Evolutionary conservation across 1,140 invertebrate species (phyloP).

Genomic region (Heliothis subflexa): DNA sequence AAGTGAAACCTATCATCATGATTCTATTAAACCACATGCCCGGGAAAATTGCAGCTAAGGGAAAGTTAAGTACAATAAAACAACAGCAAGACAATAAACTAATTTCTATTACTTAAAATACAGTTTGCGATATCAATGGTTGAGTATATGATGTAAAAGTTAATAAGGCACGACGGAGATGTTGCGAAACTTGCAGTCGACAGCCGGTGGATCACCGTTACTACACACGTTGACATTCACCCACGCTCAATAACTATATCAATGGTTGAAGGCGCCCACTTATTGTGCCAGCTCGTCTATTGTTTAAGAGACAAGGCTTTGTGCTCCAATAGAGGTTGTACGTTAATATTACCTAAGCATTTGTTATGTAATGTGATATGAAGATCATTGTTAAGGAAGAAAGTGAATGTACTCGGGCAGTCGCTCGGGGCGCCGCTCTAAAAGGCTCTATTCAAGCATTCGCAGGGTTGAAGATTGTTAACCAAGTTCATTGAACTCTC

Average conservation of each 20-base stretch:
- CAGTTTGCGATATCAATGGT: constrained; percentile 12
- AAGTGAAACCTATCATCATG: background rate
- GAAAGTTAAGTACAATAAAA: constrained; percentile 11
- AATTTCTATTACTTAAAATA: background rate
- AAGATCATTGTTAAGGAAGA: no score
- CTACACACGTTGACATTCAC: constrained; percentile 31
- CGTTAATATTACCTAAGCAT: background rate
- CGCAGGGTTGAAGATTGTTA: no score
- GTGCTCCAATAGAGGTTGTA: background rate
- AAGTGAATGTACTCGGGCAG: no score
- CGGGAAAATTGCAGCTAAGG: background rate
- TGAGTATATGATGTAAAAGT: constrained; percentile 18
- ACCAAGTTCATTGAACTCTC: no score
- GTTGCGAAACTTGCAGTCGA: background rate
- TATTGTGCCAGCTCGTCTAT: background rate
- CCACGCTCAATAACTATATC: constrained; percentile 13
- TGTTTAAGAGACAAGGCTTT: background rate
- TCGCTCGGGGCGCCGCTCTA: no score
- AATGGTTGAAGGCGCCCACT: background rate
- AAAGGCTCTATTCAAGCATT: no score
- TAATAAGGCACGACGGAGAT: background rate
- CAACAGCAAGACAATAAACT: background rate
- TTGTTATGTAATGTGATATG: no score
- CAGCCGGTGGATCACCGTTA: background rate
- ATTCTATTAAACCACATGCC: background rate